Evolutionary conservation across 30 jellyfish, hydroid and myxozoan species (phyloP).

Genomic region (Pelagia noctiluca): DNA sequence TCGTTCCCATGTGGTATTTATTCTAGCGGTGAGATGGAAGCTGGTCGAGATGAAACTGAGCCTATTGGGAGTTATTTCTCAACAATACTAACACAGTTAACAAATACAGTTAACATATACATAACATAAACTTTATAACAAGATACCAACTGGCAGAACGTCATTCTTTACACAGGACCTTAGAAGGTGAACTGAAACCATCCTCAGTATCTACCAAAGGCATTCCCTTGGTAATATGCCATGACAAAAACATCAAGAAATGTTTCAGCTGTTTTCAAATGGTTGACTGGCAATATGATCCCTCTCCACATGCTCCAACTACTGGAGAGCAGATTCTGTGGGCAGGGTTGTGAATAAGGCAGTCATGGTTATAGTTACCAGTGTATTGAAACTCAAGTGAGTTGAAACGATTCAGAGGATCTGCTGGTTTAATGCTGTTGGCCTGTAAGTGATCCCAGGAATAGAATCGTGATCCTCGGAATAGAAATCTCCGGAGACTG

Average conservation of each 20-base stretch:
- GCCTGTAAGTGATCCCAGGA: slow-evolving; percentile 63
- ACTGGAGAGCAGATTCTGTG: slow-evolving; percentile 21
- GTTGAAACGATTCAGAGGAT: background rate
- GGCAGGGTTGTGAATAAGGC: slow-evolving; percentile 6
- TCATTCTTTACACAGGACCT: too few relatives aligned
- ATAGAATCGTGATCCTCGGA: slow-evolving; percentile 29
- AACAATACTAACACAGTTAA: too few relatives aligned
- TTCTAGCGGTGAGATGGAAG: background rate
- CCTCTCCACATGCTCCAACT: slow-evolving; percentile 8
- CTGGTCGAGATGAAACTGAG: background rate
- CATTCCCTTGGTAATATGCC: slow-evolving; percentile 29
- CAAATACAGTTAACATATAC: too few relatives aligned
- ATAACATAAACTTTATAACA: too few relatives aligned
- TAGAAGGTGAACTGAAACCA: too few relatives aligned
- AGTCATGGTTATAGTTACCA: slow-evolving; percentile 20
- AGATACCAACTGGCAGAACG: too few relatives aligned
- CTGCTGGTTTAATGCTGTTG: slow-evolving; percentile 33
- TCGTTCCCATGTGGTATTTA: background rate
- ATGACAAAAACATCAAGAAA: slow-evolving; percentile 25
- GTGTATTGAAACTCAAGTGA: background rate
- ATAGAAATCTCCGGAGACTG: slow-evolving; percentile 39
- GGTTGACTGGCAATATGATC: background rate
- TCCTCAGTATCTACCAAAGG: slow-evolving; percentile 53
- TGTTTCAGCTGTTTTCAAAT: slow-evolving; percentile 25
- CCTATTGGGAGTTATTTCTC: background rate